Evolutionary conservation across 2,888 invertebrate species (phyloP).

Genomic region (Heteropelma amictum): DNA sequence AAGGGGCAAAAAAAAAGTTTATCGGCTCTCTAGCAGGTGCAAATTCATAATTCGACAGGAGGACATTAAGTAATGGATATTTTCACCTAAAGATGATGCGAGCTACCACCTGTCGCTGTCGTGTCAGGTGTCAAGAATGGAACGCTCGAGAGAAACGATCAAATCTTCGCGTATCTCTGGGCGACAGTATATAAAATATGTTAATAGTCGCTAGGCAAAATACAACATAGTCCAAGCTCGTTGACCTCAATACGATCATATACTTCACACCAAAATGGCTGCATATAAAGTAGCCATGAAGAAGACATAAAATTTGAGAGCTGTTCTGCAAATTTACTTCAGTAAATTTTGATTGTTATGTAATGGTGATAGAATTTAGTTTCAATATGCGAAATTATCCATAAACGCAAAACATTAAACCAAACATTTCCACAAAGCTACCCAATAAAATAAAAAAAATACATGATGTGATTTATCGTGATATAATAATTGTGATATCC

Average conservation of each 20-base stretch:
- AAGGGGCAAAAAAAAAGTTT: conserved; percentile 5
- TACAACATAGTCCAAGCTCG: conserved; percentile 35
- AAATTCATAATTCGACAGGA: conserved; percentile 29
- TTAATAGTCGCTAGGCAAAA: conserved; percentile 28
- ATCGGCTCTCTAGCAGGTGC: conserved; percentile 48
- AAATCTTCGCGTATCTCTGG: conserved; percentile 47
- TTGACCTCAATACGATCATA: conserved; percentile 55
- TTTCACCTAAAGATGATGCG: conserved; percentile 34
- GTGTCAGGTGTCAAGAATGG: conserved; percentile 32
- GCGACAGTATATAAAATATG: conserved; percentile 45
- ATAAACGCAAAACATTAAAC: too few species aligned
- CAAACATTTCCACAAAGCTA: too few species aligned
- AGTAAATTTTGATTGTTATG: too few species aligned
- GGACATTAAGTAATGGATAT: conserved; percentile 34
- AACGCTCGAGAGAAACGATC: conserved; percentile 19
- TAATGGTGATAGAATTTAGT: too few species aligned
- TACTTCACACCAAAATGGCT: too few species aligned
- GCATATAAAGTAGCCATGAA: too few species aligned
- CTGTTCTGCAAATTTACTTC: too few species aligned
- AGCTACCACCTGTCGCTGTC: conserved; percentile 50
- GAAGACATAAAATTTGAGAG: too few species aligned
- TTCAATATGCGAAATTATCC: too few species aligned
- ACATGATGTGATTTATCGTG: too few species aligned
- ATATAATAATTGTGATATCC: too few species aligned
- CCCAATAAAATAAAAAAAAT: too few species aligned